Percentiles rank a stretch among this genome's conserved stretches.
Evolutionary conservation across 1,140 invertebrate species (phyloP).

Genomic region (Drosophila cardini): DNA sequence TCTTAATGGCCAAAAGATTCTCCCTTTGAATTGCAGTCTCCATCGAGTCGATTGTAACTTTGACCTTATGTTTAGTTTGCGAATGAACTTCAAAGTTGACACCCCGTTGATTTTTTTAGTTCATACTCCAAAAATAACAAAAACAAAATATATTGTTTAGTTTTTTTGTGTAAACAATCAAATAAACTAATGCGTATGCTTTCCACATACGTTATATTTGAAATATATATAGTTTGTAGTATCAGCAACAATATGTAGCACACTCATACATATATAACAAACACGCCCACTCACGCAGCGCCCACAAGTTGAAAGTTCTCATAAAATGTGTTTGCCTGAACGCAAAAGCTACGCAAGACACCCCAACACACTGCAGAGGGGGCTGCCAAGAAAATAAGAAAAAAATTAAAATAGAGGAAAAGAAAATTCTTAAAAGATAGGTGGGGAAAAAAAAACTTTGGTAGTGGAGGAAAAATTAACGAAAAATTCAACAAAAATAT

Average conservation of each 20-base stretch:
- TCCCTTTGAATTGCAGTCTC: neutral
- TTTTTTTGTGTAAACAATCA: slow-evolving; percentile 62
- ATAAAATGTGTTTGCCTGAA: slow-evolving; percentile 53
- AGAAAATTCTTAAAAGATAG: too few relatives aligned
- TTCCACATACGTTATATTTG: slow-evolving; percentile 64
- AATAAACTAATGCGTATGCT: slow-evolving; percentile 68
- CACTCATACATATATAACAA: slow-evolving; percentile 4
- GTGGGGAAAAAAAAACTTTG: slow-evolving; percentile 21
- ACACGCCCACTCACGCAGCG: slow-evolving; percentile 38
- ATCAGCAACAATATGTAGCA: slow-evolving; percentile 19
- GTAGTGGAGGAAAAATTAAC: slow-evolving; percentile 27
- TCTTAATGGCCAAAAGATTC: neutral
- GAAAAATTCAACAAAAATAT: slow-evolving; percentile 42
- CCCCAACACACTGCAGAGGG: slow-evolving; percentile 17
- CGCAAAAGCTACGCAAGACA: slow-evolving; percentile 45
- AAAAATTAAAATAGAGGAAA: slow-evolving; percentile 1
- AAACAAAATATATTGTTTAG: slow-evolving; percentile 40
- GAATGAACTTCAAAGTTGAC: slow-evolving; percentile 35
- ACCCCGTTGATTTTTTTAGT: slow-evolving; percentile 26
- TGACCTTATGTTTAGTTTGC: slow-evolving; percentile 38
- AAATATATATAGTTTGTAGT: neutral
- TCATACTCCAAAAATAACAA: neutral
- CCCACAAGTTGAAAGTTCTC: slow-evolving; percentile 81
- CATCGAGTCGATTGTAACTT: slow-evolving; percentile 24
- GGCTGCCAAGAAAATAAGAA: slow-evolving; percentile 35